Evolutionary conservation across 2,113 vertebrate genomes (phyloP), one percentile per base, ranked within the genome.

Genomic region (Nanorana parkeri): DNA sequence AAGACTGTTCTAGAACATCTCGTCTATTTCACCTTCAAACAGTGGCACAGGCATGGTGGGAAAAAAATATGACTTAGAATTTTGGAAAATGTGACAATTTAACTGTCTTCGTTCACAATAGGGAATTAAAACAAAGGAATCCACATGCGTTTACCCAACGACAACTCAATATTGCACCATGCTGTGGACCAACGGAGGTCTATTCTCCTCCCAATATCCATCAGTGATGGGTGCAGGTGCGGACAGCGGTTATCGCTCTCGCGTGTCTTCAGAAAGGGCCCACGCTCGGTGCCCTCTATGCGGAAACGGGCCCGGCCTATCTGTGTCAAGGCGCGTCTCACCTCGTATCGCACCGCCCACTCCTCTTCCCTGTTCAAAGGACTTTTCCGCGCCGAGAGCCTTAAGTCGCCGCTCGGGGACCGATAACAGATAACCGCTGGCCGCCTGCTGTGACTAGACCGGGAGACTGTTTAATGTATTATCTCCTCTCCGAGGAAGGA

Each of bases 401-500:
- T 66, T 55, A 65, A 54, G 36, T 17, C 65, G 79, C 69, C 55
- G 36, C 51, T 80, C 56, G 21, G 68, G 69, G 69, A 47, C 80
- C 51, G 80, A 83, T 76, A 83, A 83, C 17, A 72, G 63, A 76
- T 83, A 83, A 68, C 32, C 32, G 60, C 32, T 68, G 80, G 71
- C 80, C 76, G 71, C 71, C 24, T 28, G 47, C 51, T 32, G 26
- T 19, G 80, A 68, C 80, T 66, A 83, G 80, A 83, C 80, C 26
- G 26, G 52, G 71, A 83, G 80, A 83, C 80, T 83, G 75, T 75
- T 82, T 82, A 52, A 67, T 82, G n/a, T 68, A 60, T 76, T 83
- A 83, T 83, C 80, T 83, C 21, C 29, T 20, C 20, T 58, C 64
- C 61, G 29, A 76, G 72, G 72, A 83, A 76, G 63, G 63, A 83